These are phyloP conservation scores for Agapornis roseicollis DNA, from an alignment of 2,113 vertebrate species.

Conservation along the genomic window DNA sequence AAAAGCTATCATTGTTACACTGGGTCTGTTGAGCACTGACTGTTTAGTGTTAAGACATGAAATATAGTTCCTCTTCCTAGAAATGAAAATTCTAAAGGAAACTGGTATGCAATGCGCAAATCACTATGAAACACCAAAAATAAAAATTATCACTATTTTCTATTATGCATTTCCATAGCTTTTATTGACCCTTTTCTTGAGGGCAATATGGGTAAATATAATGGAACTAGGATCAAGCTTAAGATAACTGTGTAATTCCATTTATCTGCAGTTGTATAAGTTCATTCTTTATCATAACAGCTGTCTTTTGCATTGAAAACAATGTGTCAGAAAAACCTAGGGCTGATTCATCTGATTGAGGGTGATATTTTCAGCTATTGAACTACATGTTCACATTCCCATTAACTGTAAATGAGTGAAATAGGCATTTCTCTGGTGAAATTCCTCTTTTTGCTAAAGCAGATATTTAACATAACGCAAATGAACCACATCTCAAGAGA, in stretches of 20 bases:
- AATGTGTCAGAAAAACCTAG: neutral
- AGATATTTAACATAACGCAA: neutral
- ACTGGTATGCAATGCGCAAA: neutral
- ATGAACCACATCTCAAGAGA: neutral
- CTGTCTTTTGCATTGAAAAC: neutral
- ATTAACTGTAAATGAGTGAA: neutral
- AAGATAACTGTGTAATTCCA: neutral
- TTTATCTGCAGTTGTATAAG: neutral
- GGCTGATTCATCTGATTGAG: neutral
- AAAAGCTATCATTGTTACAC: neutral
- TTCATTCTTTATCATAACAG: neutral
- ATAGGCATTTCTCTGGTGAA: neutral
- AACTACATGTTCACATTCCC: neutral
- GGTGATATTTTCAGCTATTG: neutral
- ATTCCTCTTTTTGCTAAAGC: neutral
- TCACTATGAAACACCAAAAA: neutral
- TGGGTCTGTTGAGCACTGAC: neutral
- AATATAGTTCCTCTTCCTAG: neutral
- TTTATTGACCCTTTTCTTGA: neutral
- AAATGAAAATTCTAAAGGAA: neutral
- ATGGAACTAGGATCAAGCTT: neutral
- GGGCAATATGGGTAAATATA: neutral
- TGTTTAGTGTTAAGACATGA: neutral
- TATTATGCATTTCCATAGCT: neutral
- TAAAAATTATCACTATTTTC: neutral